These are phyloP conservation scores for Coecobrya sp. DNA, from an alignment of 2,888 invertebrate genomes.

Conservation along the genomic window DNA sequence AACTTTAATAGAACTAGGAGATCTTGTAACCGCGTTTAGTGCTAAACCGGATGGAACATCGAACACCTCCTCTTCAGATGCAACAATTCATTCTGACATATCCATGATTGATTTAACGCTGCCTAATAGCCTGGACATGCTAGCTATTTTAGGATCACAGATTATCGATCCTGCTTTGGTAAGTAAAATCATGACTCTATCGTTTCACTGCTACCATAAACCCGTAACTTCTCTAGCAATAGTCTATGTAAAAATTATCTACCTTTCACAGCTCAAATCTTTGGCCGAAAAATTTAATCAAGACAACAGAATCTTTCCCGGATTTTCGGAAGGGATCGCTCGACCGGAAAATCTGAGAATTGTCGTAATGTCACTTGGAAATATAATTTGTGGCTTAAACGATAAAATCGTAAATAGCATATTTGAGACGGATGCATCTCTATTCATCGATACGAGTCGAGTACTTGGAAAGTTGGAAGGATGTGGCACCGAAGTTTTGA, in stretches of 20 bases:
- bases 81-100: conserved; percentile 68
- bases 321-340: conserved; percentile 80
- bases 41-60: conserved; percentile 19
- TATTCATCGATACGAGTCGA: conserved; percentile 84
- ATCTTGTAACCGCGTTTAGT: conserved; percentile 83
- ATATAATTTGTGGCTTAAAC: conserved; percentile 84
- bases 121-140: conserved; percentile 81
- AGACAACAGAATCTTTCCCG: conserved; percentile 84
- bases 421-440: conserved; percentile 84
- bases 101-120: conserved; percentile 82
- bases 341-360: conserved; percentile 84
- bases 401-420: conserved; percentile 83
- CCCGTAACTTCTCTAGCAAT: no score
- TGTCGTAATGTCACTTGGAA: conserved; percentile 84
- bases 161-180: conserved; percentile 81
- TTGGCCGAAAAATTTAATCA: conserved; percentile 85
- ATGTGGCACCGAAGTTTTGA: conserved; percentile 81
- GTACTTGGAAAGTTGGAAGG: conserved; percentile 84
- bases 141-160: conserved; percentile 83
- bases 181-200: conserved; percentile 7
- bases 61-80: conserved; percentile 4
- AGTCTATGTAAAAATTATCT: no score
- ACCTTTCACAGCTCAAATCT: conserved; percentile 83
- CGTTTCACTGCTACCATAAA: not conserved
- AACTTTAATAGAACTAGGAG: conserved; percentile 84